Evolutionary conservation across 2,888 invertebrate genomes (phyloP), one percentile per base, ranked within the genome.

Genomic region (Mechanitis messenoides): DNA sequence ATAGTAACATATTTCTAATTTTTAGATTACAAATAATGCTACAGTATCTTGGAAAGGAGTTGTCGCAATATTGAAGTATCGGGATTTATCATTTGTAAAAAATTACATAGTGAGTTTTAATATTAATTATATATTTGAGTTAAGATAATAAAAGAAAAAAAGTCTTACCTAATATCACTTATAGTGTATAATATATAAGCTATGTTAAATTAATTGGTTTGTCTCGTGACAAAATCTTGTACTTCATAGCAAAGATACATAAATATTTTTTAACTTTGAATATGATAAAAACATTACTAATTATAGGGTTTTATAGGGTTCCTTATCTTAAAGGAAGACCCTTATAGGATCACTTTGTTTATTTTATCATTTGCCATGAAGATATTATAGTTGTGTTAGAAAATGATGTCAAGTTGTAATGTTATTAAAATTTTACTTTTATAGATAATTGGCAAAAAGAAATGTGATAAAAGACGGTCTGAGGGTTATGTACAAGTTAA

Each of bases 11-110:
- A 28, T 35, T 58, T 64, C 65, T 38, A 33, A 56, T 38, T 75
- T 76, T 45, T 68, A 85, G 85, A 77, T 84, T 53, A 61, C 53
- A 2, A 84, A 84, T 61, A 71, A 71, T 0, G 79, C 79, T 0
- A 65, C 66, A 2, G 69, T 81, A 1, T 67, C 64, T 0, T 85
- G 84, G 85, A 69, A 71, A 45, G 64, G 74, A 33, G 53, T 80
- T 1, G 20, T 28, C 0, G 73, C 73, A 9, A 45, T 64, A 2
- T 68, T 83, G 12, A 63, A 58, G 0, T 65, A 79, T 35, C 56
- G 68, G 2, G 74, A 76, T 28, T 59, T 68, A 47, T 57, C 69
- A 1, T 78, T 70, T 56, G 72, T 79, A 2, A 28, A 68, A 33
- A 57, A 60, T 11, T 72, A 69, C 42, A 67, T 66, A 33, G 81